phyloP scores from a whole-genome alignment of 2,113 vertebrate genomes.

The Alectura lathami region DNA sequence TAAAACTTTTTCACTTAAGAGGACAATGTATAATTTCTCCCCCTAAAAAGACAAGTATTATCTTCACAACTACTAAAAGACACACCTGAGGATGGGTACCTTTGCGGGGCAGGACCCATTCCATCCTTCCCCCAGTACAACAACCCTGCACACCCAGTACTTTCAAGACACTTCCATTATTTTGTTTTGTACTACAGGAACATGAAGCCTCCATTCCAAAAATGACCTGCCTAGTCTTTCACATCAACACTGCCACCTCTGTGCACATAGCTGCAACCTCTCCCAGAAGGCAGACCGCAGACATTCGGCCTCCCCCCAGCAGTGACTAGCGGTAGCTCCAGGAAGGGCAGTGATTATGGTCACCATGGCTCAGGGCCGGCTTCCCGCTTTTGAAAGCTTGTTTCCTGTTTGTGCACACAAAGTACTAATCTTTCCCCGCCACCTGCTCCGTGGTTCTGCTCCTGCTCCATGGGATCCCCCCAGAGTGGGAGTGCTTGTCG shows the following conservation, averaged over 20 bases:
- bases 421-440: slow-evolving; percentile 44
- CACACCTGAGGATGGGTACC: background rate
- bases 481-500: background rate
- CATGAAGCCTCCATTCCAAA: background rate
- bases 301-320: background rate
- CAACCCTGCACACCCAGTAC: fast-evolving
- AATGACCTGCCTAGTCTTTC: background rate
- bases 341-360: slow-evolving; percentile 12
- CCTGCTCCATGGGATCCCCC: background rate
- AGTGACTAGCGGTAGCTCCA: fast-evolving
- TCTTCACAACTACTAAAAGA: background rate
- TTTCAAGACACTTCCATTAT: background rate
- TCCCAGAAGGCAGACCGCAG: background rate
- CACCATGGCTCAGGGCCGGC: background rate
- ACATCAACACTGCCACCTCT: background rate
- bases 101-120: background rate
- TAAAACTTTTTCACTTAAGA: background rate
- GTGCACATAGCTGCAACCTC: background rate
- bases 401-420: slow-evolving; percentile 45
- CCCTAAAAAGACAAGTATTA: background rate
- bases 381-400: slow-evolving; percentile 41
- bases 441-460: background rate
- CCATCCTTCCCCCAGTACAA: background rate
- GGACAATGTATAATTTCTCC: background rate
- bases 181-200: background rate